Evolutionary conservation across 2,797 vertebrate species (phyloP), one percentile per base, ranked within the genome.

Genomic region (Coregonus ussuriensis): DNA sequence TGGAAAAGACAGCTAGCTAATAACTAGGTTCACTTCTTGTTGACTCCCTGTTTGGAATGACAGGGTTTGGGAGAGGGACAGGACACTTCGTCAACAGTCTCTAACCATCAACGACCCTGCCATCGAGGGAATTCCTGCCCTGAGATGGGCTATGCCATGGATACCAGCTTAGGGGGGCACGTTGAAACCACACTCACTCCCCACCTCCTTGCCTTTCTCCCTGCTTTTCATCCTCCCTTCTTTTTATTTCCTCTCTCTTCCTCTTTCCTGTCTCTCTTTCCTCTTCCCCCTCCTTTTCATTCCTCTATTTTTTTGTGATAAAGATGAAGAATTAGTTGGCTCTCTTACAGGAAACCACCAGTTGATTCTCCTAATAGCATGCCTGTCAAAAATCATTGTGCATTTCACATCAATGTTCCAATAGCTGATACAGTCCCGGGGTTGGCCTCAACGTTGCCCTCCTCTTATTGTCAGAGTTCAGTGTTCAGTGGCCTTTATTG

Each of bases 401-500:
- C 9, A 11, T 25, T 63, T 63, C 59, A 63, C 59, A 63, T 63
- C 13, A 25, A 63, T 63, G 59, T 29, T 25, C 21, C 59, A 63
- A 25, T 63, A 63, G 59, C 21, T 63, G 21, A 21, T 63, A 63
- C 7, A 29, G n/a, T 59, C n/a, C 2, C n/a, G 7, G 21, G 9
- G 59, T 63, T 63, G 21, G 59, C 21, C 21, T 56, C 16, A 4
- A n/a, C 54, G 18, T 56, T n/a, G 16, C 35, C 67, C 67, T 51
- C 35, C 68, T 70, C 69, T 18, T 25, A 47, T 25, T n/a, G 69
- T 6, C 41, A 52, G 41, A 73, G 71, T 67, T 75, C 41, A 11
- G 54, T 35, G 72, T 71, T 63, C 71, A 77, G 52, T 2, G 74
- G 82, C 78, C 66, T 69, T 77, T 79, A 84, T 74, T 75, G 74